These are phyloP conservation scores for Hirtodrosophila duncani DNA, from an alignment of 2,888 invertebrate species.

Conservation along the genomic window DNA sequence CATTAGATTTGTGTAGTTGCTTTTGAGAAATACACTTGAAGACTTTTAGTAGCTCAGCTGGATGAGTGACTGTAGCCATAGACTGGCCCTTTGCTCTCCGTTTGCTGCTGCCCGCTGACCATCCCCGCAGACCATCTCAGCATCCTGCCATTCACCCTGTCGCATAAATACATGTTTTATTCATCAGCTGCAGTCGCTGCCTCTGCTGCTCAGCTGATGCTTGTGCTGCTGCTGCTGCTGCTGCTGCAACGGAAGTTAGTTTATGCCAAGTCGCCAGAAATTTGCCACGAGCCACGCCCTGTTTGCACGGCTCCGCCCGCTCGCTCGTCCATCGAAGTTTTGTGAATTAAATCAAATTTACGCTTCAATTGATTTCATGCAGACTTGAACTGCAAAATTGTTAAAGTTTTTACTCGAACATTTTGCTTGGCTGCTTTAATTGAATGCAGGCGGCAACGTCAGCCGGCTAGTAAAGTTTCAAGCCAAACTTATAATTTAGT, in stretches of 20 bases:
- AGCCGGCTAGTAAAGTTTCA: slow-evolving; percentile 22
- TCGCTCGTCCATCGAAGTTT: slow-evolving; percentile 34
- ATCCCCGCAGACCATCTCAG: no score
- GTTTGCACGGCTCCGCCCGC: not conserved
- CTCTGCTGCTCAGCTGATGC: slow-evolving; percentile 4
- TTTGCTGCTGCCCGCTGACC: not conserved
- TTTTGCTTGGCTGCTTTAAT: slow-evolving; percentile 47
- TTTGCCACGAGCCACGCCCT: slow-evolving; percentile 3
- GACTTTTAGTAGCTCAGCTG: not conserved
- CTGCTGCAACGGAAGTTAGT: slow-evolving; percentile 19
- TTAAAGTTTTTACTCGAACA: slow-evolving; percentile 39
- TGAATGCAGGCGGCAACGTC: slow-evolving; percentile 35
- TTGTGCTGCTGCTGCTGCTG: not conserved
- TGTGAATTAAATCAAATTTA: slow-evolving; percentile 61
- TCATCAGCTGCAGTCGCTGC: slow-evolving; percentile 59
- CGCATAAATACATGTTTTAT: slow-evolving; percentile 63
- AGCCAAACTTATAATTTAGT: slow-evolving; percentile 34
- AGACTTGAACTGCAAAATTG: slow-evolving; percentile 37
- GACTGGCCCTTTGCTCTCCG: not conserved
- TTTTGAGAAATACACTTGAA: slow-evolving; percentile 7
- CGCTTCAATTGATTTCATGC: slow-evolving; percentile 61
- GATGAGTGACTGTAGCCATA: not conserved
- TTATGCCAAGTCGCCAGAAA: slow-evolving; percentile 21
- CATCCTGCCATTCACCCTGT: slow-evolving; percentile 29
- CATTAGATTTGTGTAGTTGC: slow-evolving; percentile 57